phyloP scores from a whole-genome alignment of 2,797 vertebrate genomes.

The Lateolabrax maculatus region DNA sequence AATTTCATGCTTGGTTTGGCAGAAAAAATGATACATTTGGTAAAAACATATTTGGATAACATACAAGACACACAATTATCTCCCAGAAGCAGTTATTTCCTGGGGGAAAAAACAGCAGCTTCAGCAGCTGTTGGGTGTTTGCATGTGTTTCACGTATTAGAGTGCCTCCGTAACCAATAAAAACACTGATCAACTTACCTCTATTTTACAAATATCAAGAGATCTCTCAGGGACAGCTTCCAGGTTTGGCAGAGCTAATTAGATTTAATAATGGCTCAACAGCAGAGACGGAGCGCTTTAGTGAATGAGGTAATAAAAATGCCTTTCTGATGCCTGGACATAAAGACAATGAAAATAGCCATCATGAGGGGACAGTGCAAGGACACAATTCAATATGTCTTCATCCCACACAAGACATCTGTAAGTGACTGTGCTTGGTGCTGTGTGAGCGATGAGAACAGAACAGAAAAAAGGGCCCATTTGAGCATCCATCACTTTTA shows the following conservation, averaged over 20 bases:
- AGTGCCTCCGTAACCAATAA: constrained; percentile 51
- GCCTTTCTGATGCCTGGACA: constrained; percentile 38
- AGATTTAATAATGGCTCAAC: constrained; percentile 67
- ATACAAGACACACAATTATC: too few relatives aligned
- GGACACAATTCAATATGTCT: constrained; percentile 62
- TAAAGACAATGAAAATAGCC: constrained; percentile 63
- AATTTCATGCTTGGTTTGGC: constrained; percentile 46
- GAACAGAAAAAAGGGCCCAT: constrained; percentile 59
- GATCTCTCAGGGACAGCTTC: constrained; percentile 57
- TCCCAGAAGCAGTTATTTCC: constrained; percentile 33
- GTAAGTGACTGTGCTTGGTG: constrained; percentile 67
- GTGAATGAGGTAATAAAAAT: constrained; percentile 66
- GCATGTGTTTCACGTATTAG: constrained; percentile 33
- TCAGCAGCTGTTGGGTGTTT: constrained; percentile 43
- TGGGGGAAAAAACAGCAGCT: constrained; percentile 40
- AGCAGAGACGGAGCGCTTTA: constrained; percentile 58
- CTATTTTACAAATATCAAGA: constrained; percentile 65
- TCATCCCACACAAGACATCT: constrained; percentile 53
- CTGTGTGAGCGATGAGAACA: constrained; percentile 53
- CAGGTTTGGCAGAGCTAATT: constrained; percentile 71
- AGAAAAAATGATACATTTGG: too few relatives aligned
- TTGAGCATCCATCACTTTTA: constrained; percentile 82
- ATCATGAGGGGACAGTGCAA: constrained; percentile 54
- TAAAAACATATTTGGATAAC: too few relatives aligned
- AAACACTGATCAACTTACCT: constrained; percentile 60